phyloP scores from a whole-genome alignment of 1,140 invertebrate genomes.

The Drosophila prosaltans region DNA sequence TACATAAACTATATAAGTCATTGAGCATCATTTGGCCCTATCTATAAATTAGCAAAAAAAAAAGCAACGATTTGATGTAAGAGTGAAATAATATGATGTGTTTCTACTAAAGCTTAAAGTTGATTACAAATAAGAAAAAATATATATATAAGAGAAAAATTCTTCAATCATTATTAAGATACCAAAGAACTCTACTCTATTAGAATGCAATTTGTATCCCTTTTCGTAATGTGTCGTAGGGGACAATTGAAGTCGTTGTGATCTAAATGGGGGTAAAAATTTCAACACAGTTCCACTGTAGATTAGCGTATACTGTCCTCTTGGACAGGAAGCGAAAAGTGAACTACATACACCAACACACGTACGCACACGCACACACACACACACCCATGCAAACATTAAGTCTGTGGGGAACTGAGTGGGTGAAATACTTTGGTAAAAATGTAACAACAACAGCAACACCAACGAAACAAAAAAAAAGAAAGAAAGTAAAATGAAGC shows the following conservation, averaged over 20 bases:
- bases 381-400: background rate
- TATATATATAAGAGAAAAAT: too few relatives aligned
- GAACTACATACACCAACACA: conserved; percentile 4
- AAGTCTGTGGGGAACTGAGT: background rate
- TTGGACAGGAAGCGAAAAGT: conserved; percentile 18
- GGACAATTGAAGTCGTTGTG: background rate
- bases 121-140: too few relatives aligned
- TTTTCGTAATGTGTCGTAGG: background rate
- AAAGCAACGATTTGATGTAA: too few relatives aligned
- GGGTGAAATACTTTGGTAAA: conserved; percentile 57
- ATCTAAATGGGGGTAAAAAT: background rate
- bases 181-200: too few relatives aligned
- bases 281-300: background rate
- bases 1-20: too few relatives aligned
- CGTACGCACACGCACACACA: conserved; percentile 13
- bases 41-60: too few relatives aligned
- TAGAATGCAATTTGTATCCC: too few relatives aligned
- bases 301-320: conserved; percentile 8
- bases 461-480: background rate
- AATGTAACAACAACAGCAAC: conserved; percentile 49
- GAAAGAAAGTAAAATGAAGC: conserved; percentile 76
- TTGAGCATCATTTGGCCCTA: too few relatives aligned
- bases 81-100: too few relatives aligned
- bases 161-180: too few relatives aligned
- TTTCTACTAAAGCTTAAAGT: too few relatives aligned